These are phyloP conservation scores for Myiagra hebetior DNA, from an alignment of 2,113 vertebrate species.

Conservation along the genomic window DNA sequence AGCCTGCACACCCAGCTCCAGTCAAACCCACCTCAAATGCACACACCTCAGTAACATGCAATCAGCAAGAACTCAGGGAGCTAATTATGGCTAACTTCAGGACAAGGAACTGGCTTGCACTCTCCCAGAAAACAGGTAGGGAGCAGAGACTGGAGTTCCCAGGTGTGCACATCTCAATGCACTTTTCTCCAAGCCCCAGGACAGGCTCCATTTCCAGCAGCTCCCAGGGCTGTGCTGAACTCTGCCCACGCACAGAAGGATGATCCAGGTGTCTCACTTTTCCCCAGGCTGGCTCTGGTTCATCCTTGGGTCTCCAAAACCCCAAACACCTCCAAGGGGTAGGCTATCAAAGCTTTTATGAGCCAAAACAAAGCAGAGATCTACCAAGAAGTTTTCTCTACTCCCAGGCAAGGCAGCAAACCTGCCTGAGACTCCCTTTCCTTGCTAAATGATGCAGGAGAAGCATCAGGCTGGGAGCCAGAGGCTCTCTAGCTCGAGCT, in stretches of 20 bases:
- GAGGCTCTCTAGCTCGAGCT: background rate
- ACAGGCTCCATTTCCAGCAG: background rate
- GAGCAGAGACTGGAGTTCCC: background rate
- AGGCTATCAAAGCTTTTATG: background rate
- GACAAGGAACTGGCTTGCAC: background rate
- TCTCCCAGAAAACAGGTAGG: background rate
- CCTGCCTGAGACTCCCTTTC: background rate
- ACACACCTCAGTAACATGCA: rapidly evolving
- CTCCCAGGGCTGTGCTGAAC: background rate
- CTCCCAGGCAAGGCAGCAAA: background rate
- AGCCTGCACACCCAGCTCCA: background rate
- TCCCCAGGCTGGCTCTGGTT: background rate
- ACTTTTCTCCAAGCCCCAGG: background rate
- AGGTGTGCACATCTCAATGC: background rate
- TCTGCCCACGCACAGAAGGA: rapidly evolving
- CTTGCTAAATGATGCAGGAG: background rate
- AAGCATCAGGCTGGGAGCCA: background rate
- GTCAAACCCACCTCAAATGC: background rate
- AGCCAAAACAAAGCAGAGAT: background rate
- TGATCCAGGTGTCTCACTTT: background rate
- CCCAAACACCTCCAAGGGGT: background rate
- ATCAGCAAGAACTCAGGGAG: rapidly evolving
- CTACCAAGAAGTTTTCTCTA: background rate
- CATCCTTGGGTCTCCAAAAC: background rate
- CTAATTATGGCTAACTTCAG: background rate